Percentiles rank a stretch among this genome's conserved stretches.
Evolutionary conservation across 2,113 vertebrate species (phyloP).

Genomic region (Poeciliopsis retropinna): DNA sequence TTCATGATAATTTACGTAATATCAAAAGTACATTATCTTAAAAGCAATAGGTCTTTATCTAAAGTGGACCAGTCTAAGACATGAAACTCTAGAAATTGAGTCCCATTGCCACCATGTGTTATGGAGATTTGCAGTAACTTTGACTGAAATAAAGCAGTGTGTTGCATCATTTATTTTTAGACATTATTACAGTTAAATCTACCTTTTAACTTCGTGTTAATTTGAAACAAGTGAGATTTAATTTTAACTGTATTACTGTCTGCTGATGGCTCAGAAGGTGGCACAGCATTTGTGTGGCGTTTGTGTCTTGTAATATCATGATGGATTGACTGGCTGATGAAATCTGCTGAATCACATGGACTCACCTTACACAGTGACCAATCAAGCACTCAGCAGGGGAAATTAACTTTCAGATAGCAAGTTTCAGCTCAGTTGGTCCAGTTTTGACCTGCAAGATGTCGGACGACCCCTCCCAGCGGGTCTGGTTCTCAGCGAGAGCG

Average conservation of each 20-base stretch:
- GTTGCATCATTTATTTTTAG: too few species aligned
- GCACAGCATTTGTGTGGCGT: neutral
- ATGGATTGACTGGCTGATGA: conserved; percentile 26
- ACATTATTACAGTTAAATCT: too few species aligned
- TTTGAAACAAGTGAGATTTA: neutral
- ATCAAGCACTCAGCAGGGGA: conserved; percentile 15
- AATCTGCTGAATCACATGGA: neutral
- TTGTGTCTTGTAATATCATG: neutral
- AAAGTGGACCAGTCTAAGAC: too few species aligned
- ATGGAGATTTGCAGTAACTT: too few species aligned
- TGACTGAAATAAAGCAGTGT: too few species aligned
- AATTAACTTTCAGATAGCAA: conserved; percentile 36
- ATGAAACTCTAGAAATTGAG: too few species aligned
- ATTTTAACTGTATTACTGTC: neutral
- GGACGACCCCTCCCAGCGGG: conserved; percentile 7
- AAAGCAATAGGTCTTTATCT: too few species aligned
- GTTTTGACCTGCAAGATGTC: conserved; percentile 40
- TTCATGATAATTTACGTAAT: too few species aligned
- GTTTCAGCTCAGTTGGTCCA: conserved; percentile 10
- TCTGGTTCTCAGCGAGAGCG: conserved; percentile 6
- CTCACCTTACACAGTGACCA: neutral
- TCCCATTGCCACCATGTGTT: too few species aligned
- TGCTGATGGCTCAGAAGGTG: too few species aligned
- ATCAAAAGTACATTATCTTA: too few species aligned
- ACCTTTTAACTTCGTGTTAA: too few species aligned